Percentiles rank a stretch among this genome's conserved stretches.
phyloP scores from a whole-genome alignment of 23 tunicate species.

The Halocynthia aurantium region DNA sequence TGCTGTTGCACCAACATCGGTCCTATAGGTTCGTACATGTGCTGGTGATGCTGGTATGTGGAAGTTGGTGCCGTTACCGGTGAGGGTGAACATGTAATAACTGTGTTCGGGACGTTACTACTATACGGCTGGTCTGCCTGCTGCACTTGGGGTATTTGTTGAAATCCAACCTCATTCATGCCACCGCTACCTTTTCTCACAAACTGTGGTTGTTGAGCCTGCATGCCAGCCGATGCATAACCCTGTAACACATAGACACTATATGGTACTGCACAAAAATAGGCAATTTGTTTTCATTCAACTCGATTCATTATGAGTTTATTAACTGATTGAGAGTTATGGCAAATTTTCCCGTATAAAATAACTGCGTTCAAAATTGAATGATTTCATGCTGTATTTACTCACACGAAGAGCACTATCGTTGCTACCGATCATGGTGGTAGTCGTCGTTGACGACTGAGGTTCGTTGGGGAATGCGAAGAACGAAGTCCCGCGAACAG shows the following conservation, averaged over 20 bases:
- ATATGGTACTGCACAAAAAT: not conserved
- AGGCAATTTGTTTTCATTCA: not conserved
- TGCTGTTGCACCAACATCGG: not conserved
- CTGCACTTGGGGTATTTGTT: not conserved
- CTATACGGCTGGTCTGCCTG: not conserved
- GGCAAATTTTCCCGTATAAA: no score
- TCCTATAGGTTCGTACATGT: not conserved
- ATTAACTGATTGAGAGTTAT: no score
- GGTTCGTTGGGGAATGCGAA: constrained; percentile 7
- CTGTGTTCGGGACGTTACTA: not conserved
- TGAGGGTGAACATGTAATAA: not conserved
- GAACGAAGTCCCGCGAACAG: constrained; percentile 6
- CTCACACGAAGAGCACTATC: not conserved
- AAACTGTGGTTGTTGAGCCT: constrained; percentile 3
- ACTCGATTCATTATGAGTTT: no score
- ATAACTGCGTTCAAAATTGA: not conserved
- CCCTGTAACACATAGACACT: not conserved
- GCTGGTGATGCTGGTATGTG: not conserved
- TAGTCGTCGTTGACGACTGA: not conserved
- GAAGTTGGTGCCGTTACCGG: not conserved
- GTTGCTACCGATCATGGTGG: not conserved
- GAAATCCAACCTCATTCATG: not conserved
- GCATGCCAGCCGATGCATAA: not conserved
- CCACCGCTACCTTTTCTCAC: not conserved
- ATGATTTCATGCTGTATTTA: not conserved